phyloP scores from a whole-genome alignment of 2,113 vertebrate genomes.

The Leptodactylus fuscus region DNA sequence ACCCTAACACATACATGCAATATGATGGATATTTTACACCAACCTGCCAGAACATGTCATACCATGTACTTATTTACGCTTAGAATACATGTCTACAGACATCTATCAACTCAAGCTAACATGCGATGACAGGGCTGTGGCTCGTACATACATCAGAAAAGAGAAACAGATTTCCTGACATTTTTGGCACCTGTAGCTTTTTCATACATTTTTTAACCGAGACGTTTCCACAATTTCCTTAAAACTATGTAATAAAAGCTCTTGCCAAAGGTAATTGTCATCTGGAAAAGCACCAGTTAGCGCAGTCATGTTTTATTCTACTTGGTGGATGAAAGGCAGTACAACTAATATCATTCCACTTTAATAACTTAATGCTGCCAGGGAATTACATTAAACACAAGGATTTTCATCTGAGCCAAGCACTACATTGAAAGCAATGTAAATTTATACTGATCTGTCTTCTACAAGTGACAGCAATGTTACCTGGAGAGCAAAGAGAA shows the following conservation, averaged over 20 bases:
- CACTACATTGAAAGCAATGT: neutral
- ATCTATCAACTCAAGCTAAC: neutral
- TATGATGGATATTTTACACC: neutral
- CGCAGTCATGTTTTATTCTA: conserved; percentile 35
- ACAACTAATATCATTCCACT: conserved; percentile 36
- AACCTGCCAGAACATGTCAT: neutral
- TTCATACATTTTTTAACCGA: neutral
- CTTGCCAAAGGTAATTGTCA: conserved; percentile 43
- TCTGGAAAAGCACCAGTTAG: conserved; percentile 44
- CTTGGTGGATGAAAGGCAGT: conserved; percentile 9
- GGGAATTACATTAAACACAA: conserved; percentile 43
- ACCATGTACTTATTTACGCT: neutral
- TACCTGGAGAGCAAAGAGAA: neutral
- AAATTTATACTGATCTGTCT: neutral
- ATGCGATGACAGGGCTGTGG: neutral
- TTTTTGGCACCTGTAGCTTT: neutral
- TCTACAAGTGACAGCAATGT: neutral
- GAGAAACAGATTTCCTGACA: conserved; percentile 37
- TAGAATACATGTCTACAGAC: neutral
- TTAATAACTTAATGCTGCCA: conserved; percentile 50
- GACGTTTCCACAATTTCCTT: conserved; percentile 16
- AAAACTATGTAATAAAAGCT: conserved; percentile 28
- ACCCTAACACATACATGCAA: conserved; percentile 6
- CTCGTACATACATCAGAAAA: neutral
- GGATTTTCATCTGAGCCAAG: conserved; percentile 39